These are phyloP conservation scores for Sebastes variabilis DNA, from an alignment of 2,797 vertebrate genomes.

Conservation along the genomic window DNA sequence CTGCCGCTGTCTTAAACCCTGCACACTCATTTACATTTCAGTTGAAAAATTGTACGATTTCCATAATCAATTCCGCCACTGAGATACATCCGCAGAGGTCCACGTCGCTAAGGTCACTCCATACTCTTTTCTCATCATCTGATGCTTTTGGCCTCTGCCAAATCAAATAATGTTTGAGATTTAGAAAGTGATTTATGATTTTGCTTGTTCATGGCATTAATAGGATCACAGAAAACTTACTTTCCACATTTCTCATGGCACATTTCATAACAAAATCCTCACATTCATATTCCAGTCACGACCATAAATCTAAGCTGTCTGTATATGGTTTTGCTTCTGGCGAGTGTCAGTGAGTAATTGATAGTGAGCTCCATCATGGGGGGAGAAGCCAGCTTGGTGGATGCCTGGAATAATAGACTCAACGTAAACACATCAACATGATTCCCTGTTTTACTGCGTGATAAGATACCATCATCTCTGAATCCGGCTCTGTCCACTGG, in stretches of 20 bases:
- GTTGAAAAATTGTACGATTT: slow-evolving; percentile 53
- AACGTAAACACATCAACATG: slow-evolving; percentile 53
- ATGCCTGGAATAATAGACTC: slow-evolving; percentile 65
- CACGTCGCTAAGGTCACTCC: not conserved
- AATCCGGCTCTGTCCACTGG: slow-evolving; percentile 26
- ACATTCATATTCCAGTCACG: slow-evolving; percentile 55
- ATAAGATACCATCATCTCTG: slow-evolving; percentile 35
- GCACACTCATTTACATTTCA: slow-evolving; percentile 65
- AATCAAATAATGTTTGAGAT: slow-evolving; percentile 31
- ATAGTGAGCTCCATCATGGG: slow-evolving; percentile 53
- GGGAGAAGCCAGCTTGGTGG: slow-evolving; percentile 51
- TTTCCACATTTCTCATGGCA: slow-evolving; percentile 35
- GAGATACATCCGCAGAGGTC: slow-evolving; percentile 10
- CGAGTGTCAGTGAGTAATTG: slow-evolving; percentile 70
- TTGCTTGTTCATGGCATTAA: slow-evolving; percentile 9
- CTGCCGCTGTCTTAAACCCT: slow-evolving; percentile 44
- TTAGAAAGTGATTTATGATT: slow-evolving; percentile 28
- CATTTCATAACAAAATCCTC: slow-evolving; percentile 47
- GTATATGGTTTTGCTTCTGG: slow-evolving; percentile 45
- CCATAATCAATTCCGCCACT: slow-evolving; percentile 49
- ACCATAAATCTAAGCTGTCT: slow-evolving; percentile 49
- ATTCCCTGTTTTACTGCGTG: slow-evolving; percentile 55
- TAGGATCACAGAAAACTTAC: slow-evolving; percentile 34
- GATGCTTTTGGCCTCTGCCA: not conserved
- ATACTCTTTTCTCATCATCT: slow-evolving; percentile 17